Base-by-base conservation (phyloP, 2,888 invertebrate genomes). In the Strigamia transsilvanica region DNA sequence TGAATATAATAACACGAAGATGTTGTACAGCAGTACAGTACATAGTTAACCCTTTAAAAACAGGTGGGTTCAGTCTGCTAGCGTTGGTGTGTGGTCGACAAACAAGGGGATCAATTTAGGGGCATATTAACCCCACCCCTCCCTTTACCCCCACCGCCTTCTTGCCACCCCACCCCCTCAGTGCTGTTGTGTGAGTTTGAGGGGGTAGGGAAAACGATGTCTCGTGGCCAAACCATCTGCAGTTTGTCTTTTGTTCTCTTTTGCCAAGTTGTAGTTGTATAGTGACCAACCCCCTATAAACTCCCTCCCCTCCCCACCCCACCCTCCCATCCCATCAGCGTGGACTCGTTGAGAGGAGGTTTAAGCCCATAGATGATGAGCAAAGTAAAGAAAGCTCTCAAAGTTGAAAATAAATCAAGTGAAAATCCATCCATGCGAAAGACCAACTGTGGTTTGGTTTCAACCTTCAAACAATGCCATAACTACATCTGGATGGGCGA, bases 31-130 rank as follows among this genome's bases (percentile, higher is more conserved):
- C n/a, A n/a, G n/a, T n/a, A n/a, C n/a, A n/a, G n/a, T n/a, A n/a
- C 3, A 38, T 51, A 51, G 15, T 66, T 66, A 73, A 73, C 73
- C 73, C 73, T 73, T 73, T 73, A 32, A 27, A 32, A 73, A 73
- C 73, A 73, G 73, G 73, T 73, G 73, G 73, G 73, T 32, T 73
- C 73, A 73, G 73, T 73, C 73, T 73, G 73, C 38, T 38, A 38
- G 73, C 73, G 73, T 73, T 73, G 73, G 73, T 73, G 73, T 73
- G 73, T 73, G 73, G 73, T 73, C 73, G 73, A 73, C 73, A 73
- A 73, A 73, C 73, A 73, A 10, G 73, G 73, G 73, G 73, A 73
- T 73, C 73, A 73, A 73, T 73, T 73, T 73, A 73, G 73, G 73
- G 73, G 27, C 73, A 73, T 73, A 73, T 73, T 73, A 73, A 73